Conservation (phyloP, 1,140 invertebrate species). For the Centruroides vittatus region DNA sequence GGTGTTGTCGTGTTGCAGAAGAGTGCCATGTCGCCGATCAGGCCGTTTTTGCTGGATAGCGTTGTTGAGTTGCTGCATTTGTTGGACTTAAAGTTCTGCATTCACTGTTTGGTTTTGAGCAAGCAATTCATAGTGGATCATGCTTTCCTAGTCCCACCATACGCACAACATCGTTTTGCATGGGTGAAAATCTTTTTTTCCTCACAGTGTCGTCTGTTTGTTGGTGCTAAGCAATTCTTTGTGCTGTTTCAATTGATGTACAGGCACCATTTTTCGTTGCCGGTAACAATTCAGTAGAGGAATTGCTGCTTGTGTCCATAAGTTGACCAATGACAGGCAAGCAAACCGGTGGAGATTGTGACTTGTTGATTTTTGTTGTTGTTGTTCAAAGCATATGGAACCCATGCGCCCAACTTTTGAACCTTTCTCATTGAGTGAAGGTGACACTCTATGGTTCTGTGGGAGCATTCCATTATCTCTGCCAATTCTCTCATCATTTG, state of each 20-base stretch:
- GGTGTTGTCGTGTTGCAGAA: constrained; percentile 21
- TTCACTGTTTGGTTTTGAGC: constrained; percentile 11
- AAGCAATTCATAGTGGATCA: constrained; percentile 10
- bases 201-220: background rate
- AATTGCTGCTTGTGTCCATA: background rate
- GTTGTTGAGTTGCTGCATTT: constrained; percentile 6
- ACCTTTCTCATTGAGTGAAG: too few species aligned
- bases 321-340: background rate
- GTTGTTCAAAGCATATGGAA: background rate
- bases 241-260: too few species aligned
- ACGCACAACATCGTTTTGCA: constrained; percentile 6
- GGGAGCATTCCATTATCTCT: too few species aligned
- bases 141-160: constrained; percentile 10
- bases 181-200: constrained; percentile 2
- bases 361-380: too few species aligned
- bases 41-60: background rate
- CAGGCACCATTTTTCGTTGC: too few species aligned
- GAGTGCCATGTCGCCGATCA: background rate
- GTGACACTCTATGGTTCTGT: too few species aligned
- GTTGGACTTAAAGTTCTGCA: constrained; percentile 7
- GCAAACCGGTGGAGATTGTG: background rate
- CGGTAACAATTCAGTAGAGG: too few species aligned
- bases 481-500: too few species aligned
- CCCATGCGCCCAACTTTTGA: background rate
- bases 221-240: too few species aligned